Evolutionary conservation across 2,797 vertebrate species (phyloP), one percentile per base, ranked within the genome.

Genomic region (Lagocephalus sceleratus): DNA sequence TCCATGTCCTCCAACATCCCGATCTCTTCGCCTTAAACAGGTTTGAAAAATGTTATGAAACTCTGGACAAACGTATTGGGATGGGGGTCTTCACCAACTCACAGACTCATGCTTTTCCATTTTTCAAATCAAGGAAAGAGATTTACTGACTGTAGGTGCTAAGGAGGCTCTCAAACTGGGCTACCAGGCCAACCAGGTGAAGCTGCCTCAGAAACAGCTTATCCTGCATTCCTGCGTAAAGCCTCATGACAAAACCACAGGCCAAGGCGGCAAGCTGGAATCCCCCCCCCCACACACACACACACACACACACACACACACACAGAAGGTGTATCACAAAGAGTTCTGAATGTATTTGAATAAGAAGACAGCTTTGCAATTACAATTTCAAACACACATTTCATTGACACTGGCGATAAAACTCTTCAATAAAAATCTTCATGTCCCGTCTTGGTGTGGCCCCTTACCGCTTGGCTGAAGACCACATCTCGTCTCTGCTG

Each of bases 1-100:
- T 94, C 92, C 96, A 99, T 98, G 78, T 99, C 96, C 85, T 99
- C 96, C 32, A 99, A 90, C 97, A 99, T 99, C 48, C 96, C 96
- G 0, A 97, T 92, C 89, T 98, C 97, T 68, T 99, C 97, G 86
- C 95, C 97, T 99, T 60, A 57, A 75, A 68, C 15, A n/a, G 20
- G 21, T 16, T 59, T 20, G 53, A 57, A n/a, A 15, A 54, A 16
- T 19, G 16, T 9, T 3, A 40, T 15, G 15, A n/a, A 25, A 15
- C 10, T 26, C 14, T 17, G 5, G 35, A 51, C 2, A 61, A 17
- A 12, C 51, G 25, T 10, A 2, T 26, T 23, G 2, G 10, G 15
- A 11, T n/a, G 12, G 29, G 56, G 21, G 26, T 21, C 50, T 51
- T 48, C 29, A 45, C 21, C 25, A 6, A 0, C 12, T 23, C 8